These are phyloP conservation scores for Ephydatia muelleri DNA, from an alignment of 37 sponge, comb jelly and placozoan genomes.

Conservation along the genomic window DNA sequence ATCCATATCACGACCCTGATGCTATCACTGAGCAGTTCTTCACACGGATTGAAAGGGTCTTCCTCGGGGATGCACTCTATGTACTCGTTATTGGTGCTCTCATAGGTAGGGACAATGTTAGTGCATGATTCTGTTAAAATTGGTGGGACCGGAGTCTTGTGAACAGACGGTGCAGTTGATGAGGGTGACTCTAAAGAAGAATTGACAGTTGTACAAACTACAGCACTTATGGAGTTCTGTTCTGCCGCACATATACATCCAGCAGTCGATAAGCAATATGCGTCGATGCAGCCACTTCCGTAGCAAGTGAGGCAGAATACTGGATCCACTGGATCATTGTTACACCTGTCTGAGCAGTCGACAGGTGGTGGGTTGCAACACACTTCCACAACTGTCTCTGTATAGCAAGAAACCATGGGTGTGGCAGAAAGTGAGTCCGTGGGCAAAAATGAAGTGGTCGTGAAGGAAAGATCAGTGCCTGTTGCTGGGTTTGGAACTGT, in stretches of 20 bases:
- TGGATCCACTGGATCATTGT: neutral
- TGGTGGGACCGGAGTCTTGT: too few species aligned
- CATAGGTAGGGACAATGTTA: neutral
- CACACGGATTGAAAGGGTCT: constrained; percentile 72
- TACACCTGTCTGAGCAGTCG: neutral
- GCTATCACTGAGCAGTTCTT: constrained; percentile 52
- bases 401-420: neutral
- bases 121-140: neutral
- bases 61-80: constrained; percentile 32
- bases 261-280: neutral
- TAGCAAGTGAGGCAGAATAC: neutral
- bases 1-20: constrained; percentile 62
- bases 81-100: neutral
- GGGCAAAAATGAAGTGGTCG: neutral
- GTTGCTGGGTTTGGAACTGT: too few species aligned
- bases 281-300: neutral
- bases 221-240: neutral
- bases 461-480: neutral
- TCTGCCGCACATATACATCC: neutral
- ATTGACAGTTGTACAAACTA: neutral
- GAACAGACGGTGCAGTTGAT: too few species aligned
- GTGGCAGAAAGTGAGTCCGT: neutral
- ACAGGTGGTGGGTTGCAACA: neutral
- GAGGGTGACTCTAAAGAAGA: too few species aligned
- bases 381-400: neutral